Evolutionary conservation across 2,888 invertebrate species (phyloP).

Genomic region (Eupithecia inturbata): DNA sequence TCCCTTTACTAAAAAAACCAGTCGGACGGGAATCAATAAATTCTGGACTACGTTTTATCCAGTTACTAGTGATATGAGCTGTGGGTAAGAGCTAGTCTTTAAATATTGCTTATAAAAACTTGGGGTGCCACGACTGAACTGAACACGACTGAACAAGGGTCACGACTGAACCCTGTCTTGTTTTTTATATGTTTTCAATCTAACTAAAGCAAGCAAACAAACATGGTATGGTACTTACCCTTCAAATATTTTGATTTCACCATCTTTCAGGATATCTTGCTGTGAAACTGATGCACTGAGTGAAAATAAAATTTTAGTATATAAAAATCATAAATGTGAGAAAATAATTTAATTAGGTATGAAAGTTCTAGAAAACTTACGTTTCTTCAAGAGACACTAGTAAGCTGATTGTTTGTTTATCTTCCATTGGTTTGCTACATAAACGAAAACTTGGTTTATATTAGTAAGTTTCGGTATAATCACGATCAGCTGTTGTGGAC

Average conservation of each 20-base stretch:
- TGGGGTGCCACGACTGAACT: too few relatives aligned
- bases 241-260: conserved; percentile 47
- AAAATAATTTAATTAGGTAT: background rate
- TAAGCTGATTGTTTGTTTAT: conserved; percentile 43
- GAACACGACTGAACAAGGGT: too few relatives aligned
- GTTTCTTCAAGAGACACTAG: conserved; percentile 54
- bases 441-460: conserved; percentile 40
- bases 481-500: background rate
- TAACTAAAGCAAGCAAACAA: background rate
- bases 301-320: conserved; percentile 25
- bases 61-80: background rate
- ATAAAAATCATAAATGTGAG: background rate
- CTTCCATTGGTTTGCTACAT: conserved; percentile 52
- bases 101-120: background rate
- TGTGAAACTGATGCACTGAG: conserved; percentile 50
- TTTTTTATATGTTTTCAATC: background rate
- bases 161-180: background rate
- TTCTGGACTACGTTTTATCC: background rate
- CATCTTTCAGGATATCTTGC: conserved; percentile 45
- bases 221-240: conserved; percentile 51
- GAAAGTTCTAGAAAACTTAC: conserved; percentile 48
- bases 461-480: background rate
- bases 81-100: background rate
- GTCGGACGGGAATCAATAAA: too few relatives aligned
- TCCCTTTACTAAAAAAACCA: too few relatives aligned